Percentiles rank a stretch among this genome's conserved stretches.
Evolutionary conservation across 2,797 vertebrate species (phyloP).

Genomic region (Diplodus sargus): DNA sequence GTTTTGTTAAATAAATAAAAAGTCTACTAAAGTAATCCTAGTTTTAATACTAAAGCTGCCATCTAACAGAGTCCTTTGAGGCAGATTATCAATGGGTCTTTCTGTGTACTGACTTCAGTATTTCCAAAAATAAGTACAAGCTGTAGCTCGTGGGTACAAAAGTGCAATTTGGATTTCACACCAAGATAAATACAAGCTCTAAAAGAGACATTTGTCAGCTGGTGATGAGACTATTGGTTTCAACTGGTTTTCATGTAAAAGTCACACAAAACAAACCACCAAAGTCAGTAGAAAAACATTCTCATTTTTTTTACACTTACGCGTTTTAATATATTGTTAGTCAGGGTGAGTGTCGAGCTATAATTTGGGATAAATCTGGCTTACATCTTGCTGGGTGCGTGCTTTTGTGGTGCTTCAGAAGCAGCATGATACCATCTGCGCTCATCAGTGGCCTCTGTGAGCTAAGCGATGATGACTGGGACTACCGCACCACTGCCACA

Average conservation of each 20-base stretch:
- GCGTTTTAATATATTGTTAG: constrained; percentile 25
- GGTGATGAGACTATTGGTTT: constrained; percentile 34
- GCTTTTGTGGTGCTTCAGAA: constrained; percentile 49
- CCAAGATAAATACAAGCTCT: constrained; percentile 39
- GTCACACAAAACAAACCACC: constrained; percentile 32
- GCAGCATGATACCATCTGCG: constrained; percentile 64
- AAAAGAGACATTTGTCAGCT: constrained; percentile 35
- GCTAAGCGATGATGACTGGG: constrained; percentile 59
- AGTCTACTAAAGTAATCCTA: no score
- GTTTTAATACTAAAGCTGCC: constrained; percentile 22
- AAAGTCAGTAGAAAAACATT: constrained; percentile 22
- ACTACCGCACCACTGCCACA: constrained; percentile 58
- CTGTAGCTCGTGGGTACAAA: constrained; percentile 28
- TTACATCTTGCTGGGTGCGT: constrained; percentile 45
- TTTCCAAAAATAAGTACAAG: constrained; percentile 31
- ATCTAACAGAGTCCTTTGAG: constrained; percentile 3
- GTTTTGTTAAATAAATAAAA: not conserved
- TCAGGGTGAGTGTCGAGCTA: constrained; percentile 17
- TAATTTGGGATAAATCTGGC: constrained; percentile 53
- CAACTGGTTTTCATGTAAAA: constrained; percentile 37
- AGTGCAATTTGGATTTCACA: constrained; percentile 34
- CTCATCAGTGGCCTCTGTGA: constrained; percentile 50
- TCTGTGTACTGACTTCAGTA: constrained; percentile 13
- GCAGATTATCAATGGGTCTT: constrained; percentile 6
- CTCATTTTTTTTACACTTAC: constrained; percentile 19